These are phyloP conservation scores for Myiozetetes cayanensis DNA, from an alignment of 2,113 vertebrate species.

Conservation along the genomic window DNA sequence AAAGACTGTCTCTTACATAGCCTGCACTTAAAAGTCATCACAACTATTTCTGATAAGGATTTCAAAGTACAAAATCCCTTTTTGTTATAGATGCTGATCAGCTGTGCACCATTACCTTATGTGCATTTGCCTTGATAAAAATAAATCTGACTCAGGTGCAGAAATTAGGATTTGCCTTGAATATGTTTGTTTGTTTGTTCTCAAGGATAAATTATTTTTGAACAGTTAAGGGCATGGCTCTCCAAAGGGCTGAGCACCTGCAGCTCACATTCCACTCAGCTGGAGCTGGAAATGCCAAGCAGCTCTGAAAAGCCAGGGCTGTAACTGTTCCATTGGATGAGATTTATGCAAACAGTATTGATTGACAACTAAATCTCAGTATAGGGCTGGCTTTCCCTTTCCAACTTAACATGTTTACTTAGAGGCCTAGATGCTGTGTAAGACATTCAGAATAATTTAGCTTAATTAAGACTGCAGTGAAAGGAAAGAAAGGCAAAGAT, in stretches of 20 bases:
- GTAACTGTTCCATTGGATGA: not conserved
- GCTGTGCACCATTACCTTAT: not conserved
- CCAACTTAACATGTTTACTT: not conserved
- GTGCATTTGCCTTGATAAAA: constrained; percentile 20
- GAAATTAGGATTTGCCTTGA: constrained; percentile 38
- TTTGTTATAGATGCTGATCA: not conserved
- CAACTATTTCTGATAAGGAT: constrained; percentile 11
- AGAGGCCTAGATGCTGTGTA: not conserved
- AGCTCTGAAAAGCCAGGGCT: not conserved
- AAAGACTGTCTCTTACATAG: not conserved
- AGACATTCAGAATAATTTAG: not conserved
- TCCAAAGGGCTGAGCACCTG: constrained; percentile 30
- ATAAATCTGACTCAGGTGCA: constrained; percentile 25
- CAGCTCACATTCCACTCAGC: constrained; percentile 20
- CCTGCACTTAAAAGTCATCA: not conserved
- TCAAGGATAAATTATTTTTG: constrained; percentile 7
- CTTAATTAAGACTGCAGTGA: constrained; percentile 49
- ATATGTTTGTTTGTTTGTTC: constrained; percentile 29
- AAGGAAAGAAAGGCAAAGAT: constrained; percentile 58
- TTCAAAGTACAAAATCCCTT: constrained; percentile 18
- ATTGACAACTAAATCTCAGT: not conserved
- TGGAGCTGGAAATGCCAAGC: constrained; percentile 29
- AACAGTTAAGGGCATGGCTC: constrained; percentile 27
- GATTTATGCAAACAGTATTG: not conserved
- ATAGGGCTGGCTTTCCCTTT: not conserved